Evolutionary conservation across 2,113 vertebrate genomes (phyloP).

Genomic region (Nematolebias whitei): DNA sequence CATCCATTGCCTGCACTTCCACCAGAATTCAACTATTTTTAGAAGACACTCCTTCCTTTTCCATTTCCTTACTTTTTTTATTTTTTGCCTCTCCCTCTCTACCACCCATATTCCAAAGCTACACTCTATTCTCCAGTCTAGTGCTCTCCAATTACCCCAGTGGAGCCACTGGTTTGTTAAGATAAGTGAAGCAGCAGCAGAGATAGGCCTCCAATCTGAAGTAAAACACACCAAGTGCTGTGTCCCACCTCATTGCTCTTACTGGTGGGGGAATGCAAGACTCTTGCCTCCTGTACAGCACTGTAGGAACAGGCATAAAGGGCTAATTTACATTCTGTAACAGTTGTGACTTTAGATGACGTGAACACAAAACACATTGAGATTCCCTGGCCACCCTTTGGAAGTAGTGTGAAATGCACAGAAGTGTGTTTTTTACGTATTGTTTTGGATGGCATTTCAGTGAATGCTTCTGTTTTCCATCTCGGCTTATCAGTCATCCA

Average conservation of each 20-base stretch:
- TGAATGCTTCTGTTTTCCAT: background rate
- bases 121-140: conserved; percentile 73
- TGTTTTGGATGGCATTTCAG: conserved; percentile 28
- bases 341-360: conserved; percentile 53
- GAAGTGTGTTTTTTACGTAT: conserved; percentile 21
- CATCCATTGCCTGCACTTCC: no score
- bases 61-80: conserved; percentile 28
- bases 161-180: conserved; percentile 75
- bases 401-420: conserved; percentile 30
- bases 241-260: conserved; percentile 65
- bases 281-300: conserved; percentile 48
- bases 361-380: conserved; percentile 29
- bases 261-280: conserved; percentile 38
- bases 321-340: conserved; percentile 57
- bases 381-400: conserved; percentile 38
- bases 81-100: conserved; percentile 8
- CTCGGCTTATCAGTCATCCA: conserved; percentile 2
- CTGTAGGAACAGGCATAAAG: conserved; percentile 32
- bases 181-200: conserved; percentile 70
- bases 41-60: conserved; percentile 38
- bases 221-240: conserved; percentile 74
- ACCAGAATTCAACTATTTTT: conserved; percentile 42
- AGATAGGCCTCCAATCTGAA: conserved; percentile 75
- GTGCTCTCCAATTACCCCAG: conserved; percentile 75
- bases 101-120: conserved; percentile 25